Base-by-base conservation (phyloP, 2,797 vertebrate species). In the Ambastaia sidthimunki region DNA sequence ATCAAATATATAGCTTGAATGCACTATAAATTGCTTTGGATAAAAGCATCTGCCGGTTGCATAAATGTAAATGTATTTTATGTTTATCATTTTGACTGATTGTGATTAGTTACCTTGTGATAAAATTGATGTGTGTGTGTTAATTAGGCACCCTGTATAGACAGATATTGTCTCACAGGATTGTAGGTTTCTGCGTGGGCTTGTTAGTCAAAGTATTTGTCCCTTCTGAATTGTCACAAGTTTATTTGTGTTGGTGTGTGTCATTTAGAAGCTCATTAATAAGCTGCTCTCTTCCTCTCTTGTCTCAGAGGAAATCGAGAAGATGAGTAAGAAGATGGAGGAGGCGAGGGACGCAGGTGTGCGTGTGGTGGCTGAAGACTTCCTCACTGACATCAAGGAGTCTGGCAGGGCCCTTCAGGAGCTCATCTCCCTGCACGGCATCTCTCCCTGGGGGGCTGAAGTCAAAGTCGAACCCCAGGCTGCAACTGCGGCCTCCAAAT, bases 321-420 rank as follows among this genome's bases (percentile, higher is more conserved):
- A 99, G 86, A 96, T 99, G 96, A 95, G 78, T 79, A 99, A 98
- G 91, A 99, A 98, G 87, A 99, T 99, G 97, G 97, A 98, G 85
- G 98, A 99, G 71, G 94, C 93, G 3, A 95, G 94, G 78, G 96
- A 95, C 0, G 96, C 95, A 0, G 94, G 94, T 0, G 89, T 99
- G 44, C 94, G 94, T 0, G 97, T 99, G 9, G 95, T 99, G 12
- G 93, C 95, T 0, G 97, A 98, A 83, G 93, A 91, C 0, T 97
- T 99, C 89, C 95, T 99, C 59, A 90, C 90, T n/a, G 96, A 97
- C 0, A 74, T 96, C 67, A 93, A 94, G 54, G 91, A 91, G 3
- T 96, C 95, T 0, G 92, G 91, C 69, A 98, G 96, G 90, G 90
- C 91, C 66, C 88, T 98, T 2, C 96, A 95, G 88, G 97, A 98